Evolutionary conservation across 64 coral and sea anemone genomes (phyloP), one percentile per base, ranked within the genome.

Genomic region (Pocillopora verrucosa): DNA sequence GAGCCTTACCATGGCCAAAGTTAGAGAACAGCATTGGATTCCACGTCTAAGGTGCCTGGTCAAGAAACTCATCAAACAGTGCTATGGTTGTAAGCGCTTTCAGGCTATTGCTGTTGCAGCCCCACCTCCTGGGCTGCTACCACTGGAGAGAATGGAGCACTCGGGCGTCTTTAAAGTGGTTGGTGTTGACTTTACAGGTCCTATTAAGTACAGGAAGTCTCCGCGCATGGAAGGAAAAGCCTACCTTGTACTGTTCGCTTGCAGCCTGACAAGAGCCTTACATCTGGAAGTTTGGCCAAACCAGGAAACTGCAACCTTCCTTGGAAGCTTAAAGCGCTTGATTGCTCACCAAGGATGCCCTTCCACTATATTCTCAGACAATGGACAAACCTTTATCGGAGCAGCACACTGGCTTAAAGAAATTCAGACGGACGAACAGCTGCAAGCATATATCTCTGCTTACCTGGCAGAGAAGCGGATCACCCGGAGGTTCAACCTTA

Each of bases 161-260:
- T 30, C 30, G 30, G 30, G 30, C 30, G 30, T 30, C 30, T 30
- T 30, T 30, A 30, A 30, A 30, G 30, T 30, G 30, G 30, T 30
- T 30, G 88, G 88, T 41, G 35, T 90, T 51, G 88, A 90, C 41
- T 90, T 70, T 67, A 74, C 75, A 3, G 74, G 83, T 38, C 91
- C 83, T 13, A 67, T 92, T 9, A 63, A 76, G 57, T 94, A 86
- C 82, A 69, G 89, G 73, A 36, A 58, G 30, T 74, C 68, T 24
- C 45, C 56, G 16, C n/a, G 73, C 17, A 26, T 76, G 26, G 61
- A 92, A 38, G 91, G 75, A 34, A 92, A 93, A n/a, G 86, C 88
- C 35, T 90, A 94, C 84, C 76, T 90, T 11, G 61, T 90, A 67
- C 75, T 90, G 63, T 86, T 76, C 16, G 72, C 93, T 74, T 94